Base-by-base conservation (phyloP, 2,113 vertebrate genomes). In the Burhinus bistriatus region DNA sequence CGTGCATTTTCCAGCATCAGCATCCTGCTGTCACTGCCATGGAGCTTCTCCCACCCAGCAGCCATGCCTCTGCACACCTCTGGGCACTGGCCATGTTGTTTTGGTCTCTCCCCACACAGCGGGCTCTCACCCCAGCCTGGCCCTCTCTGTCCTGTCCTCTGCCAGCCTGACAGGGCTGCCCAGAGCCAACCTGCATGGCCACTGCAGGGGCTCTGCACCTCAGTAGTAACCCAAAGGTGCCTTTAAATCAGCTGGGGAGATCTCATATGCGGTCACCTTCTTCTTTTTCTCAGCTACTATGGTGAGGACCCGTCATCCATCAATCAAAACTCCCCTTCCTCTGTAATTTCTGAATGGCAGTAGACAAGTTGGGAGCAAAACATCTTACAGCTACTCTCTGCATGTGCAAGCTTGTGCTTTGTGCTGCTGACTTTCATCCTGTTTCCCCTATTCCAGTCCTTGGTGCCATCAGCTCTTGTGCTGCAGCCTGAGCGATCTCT, bases 401-500 rank as follows among this genome's bases (percentile, higher is more conserved):
- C 49, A 59, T 3, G 2, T 1, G 1, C n/a, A 70, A n/a, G 19
- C 36, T 52, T 59, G 76, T 9, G 15, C n/a, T 66, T 26, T n/a
- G 44, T 44, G n/a, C 55, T 89, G 42, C 29, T 15, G 25, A 22
- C 47, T 89, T 87, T 44, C 34, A 65, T 23, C 25, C 12, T 20
- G 1, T 61, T 86, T 59, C 17, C 38, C 27, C 47, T n/a, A 8
- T 38, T 64, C 16, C 55, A 12, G 17, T 21, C 80, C 38, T 87
- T 0, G 0, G 22, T 62, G 55, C 38, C 51, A 42, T 51, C 51
- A 58, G 38, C 32, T 89, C n/a, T 58, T 54, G 15, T 65, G 22
- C 61, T 25, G 12, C 5, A 76, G 69, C 81, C 61, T 9, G 22
- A 79, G 34, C 9, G 23, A 79, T 57, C 84, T 65, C 61, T 38